Evolutionary conservation across 2,797 vertebrate genomes (phyloP).

Genomic region (Chaenodraco wilsoni): DNA sequence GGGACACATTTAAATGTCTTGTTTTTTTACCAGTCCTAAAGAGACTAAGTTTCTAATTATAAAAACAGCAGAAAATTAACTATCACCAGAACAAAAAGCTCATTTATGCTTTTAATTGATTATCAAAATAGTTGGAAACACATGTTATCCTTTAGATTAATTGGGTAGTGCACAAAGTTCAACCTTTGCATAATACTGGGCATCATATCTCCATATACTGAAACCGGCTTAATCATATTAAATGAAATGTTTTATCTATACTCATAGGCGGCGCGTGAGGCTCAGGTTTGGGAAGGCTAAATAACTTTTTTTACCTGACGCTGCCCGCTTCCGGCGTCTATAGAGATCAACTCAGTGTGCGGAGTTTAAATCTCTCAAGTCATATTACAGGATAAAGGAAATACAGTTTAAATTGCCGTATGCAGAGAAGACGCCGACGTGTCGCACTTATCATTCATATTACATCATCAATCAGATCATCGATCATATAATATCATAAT

Average conservation of each 20-base stretch:
- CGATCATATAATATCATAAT: too few species aligned
- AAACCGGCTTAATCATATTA: slow-evolving; percentile 6
- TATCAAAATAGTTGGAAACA: neutral
- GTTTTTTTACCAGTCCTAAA: neutral
- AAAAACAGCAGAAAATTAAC: neutral
- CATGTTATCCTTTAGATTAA: slow-evolving; percentile 7
- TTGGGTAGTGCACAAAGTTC: slow-evolving; percentile 3
- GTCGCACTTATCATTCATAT: too few species aligned
- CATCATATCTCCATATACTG: neutral
- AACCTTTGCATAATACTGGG: neutral
- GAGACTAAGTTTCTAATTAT: neutral
- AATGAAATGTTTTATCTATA: neutral
- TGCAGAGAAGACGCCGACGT: too few species aligned
- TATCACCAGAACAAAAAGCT: neutral
- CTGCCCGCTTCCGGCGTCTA: too few species aligned
- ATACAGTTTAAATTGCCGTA: too few species aligned
- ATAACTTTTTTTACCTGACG: too few species aligned
- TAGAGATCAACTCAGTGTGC: too few species aligned
- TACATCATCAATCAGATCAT: too few species aligned
- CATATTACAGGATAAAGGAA: too few species aligned
- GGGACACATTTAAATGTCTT: neutral
- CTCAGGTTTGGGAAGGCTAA: too few species aligned
- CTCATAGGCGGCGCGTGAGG: neutral
- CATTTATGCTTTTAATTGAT: neutral
- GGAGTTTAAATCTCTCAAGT: too few species aligned